A percentile compares a stretch with the other conserved stretches of the same genome.
These are phyloP conservation scores for Scortum barcoo DNA, from an alignment of 2,113 vertebrate genomes.

Conservation along the genomic window DNA sequence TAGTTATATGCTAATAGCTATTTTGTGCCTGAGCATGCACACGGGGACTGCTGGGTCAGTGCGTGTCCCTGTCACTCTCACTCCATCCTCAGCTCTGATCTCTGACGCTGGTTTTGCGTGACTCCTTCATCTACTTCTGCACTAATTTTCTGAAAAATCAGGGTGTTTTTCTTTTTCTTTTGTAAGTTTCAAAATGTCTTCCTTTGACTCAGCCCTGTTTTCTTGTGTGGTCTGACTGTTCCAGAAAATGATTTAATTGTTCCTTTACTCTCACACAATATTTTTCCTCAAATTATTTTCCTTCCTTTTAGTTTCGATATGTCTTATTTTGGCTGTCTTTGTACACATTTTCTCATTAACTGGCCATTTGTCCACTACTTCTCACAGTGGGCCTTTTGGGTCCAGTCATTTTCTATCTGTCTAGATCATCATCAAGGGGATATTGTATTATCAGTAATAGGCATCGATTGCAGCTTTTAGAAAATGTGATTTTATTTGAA, in stretches of 20 bases:
- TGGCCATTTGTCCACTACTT: neutral
- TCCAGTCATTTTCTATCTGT: neutral
- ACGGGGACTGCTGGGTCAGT: constrained; percentile 15
- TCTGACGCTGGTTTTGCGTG: neutral
- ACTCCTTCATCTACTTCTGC: neutral
- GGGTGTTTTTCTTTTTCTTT: fast-evolving
- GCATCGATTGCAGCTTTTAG: neutral
- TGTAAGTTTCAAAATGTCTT: constrained; percentile 11
- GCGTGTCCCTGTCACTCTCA: neutral
- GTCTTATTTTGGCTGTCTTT: neutral
- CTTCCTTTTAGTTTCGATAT: neutral
- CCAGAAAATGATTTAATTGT: neutral
- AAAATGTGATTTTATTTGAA: neutral
- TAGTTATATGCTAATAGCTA: neutral
- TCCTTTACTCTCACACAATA: neutral
- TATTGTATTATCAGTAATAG: no score
- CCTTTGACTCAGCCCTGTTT: neutral
- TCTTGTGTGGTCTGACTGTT: neutral
- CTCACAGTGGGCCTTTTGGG: neutral
- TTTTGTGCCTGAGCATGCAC: neutral
- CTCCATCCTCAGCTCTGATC: neutral
- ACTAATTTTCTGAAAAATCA: neutral
- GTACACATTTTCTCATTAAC: neutral
- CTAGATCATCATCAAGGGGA: neutral
- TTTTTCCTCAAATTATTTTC: neutral